Conservation (phyloP, 1,140 invertebrate genomes). For the Panulirus ornatus region DNA sequence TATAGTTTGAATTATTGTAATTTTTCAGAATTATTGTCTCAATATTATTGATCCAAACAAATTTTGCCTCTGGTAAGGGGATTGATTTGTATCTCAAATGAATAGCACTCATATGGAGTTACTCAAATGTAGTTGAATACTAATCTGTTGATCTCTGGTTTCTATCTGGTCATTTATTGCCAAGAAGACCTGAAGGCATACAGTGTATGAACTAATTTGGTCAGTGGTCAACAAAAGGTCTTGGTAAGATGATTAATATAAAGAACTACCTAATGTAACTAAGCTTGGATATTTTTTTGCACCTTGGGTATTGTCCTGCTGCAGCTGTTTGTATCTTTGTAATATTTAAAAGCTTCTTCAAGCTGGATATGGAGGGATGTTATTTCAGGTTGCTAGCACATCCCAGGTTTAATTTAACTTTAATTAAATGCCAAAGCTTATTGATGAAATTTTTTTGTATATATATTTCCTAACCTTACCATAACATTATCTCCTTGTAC, state of each 20-base stretch:
- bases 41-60: too few relatives aligned
- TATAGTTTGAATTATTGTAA: too few relatives aligned
- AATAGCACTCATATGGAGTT: background rate
- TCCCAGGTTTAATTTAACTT: constrained; percentile 25
- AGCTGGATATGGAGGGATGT: background rate
- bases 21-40: too few relatives aligned
- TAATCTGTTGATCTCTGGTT: constrained; percentile 16
- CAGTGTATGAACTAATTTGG: background rate
- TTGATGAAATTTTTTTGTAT: constrained; percentile 46
- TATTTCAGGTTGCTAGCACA: constrained; percentile 19
- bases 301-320: background rate
- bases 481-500: constrained; percentile 24
- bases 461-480: constrained; percentile 33
- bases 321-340: background rate
- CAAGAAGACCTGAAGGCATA: constrained; percentile 36
- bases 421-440: constrained; percentile 64
- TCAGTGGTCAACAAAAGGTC: background rate
- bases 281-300: background rate
- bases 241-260: too few relatives aligned
- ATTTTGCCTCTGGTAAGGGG: too few relatives aligned
- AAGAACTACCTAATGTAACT: background rate
- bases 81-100: too few relatives aligned
- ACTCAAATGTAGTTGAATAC: background rate
- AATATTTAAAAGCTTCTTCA: background rate
- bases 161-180: constrained; percentile 39